Base-by-base conservation (phyloP, 2,888 invertebrate genomes). In the Protonemura montana region DNA sequence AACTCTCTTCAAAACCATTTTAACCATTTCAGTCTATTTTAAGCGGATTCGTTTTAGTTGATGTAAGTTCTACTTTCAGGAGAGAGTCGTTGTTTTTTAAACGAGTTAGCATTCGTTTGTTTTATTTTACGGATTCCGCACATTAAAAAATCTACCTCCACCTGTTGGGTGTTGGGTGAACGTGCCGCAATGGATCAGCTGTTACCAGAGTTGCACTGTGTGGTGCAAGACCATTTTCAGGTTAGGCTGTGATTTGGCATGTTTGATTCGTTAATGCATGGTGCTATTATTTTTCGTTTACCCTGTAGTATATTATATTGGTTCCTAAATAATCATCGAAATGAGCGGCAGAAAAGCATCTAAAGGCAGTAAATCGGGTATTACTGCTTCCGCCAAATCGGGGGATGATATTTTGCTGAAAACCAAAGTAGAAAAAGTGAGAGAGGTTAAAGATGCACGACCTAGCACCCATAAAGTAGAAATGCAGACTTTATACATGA, bases 401-500 rank as follows among this genome's bases (percentile, higher is more conserved):
- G 84, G 59, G 26, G 84, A 84, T 28, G 84, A 84, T 76, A 76
- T 84, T 21, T 42, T 84, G 27, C 27, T 84, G 7, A 84, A 76
- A 76, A 26, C 59, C n/a, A 84, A 84, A 84, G 28, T 26, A 21
- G 84, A 76, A 76, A 59, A 21, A 6, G 27, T 16, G 0, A 27
- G 3, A 0, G 29, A 26, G 27, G 84, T 84, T 13, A 84, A 84
- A 76, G 84, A 84, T 27, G 59, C 27, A 7, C 84, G 83, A 41
- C 82, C 82, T 21, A 30, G 26, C 30, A 26, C 59, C 16, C 86
- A 87, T 13, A 96, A 95, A 91, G 95, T 96, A 87, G 96, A 96
- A 91, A 92, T 97, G 91, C 96, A 96, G 89, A 95, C 95, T 6
- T 91, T 97, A 82, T 93, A 94, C 6, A 91, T 97, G 28, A 93